Base-by-base conservation (phyloP, 2,113 vertebrate genomes). In the Garra rufa region DNA sequence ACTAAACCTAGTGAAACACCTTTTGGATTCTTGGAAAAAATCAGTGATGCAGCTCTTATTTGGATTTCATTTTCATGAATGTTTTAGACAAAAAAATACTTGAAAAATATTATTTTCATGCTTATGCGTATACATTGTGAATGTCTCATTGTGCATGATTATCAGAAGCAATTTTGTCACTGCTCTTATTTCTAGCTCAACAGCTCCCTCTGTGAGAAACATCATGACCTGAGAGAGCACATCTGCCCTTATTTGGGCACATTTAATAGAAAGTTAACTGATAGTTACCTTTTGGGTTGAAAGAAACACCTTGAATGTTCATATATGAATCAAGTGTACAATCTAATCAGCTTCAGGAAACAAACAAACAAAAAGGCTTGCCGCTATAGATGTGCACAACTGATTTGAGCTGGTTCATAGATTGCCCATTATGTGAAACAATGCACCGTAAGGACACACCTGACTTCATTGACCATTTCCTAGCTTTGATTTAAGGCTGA, bases 131-230 rank as follows among this genome's bases (percentile, higher is more conserved):
- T 59, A 41, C 17, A 59, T 59, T 43, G 59, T 77, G 10, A 15
- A n/a, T 78, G 48, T 43, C 17, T 76, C 10, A 69, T 65, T 84
- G 44, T 48, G 63, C 41, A 67, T 41, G 83, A 28, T 67, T 48
- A 67, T 89, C 80, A 76, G 50, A 69, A 67, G 44, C 41, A 83
- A 81, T 43, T 84, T 50, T 87, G 46, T 73, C 71, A 30, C 55
- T 43, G 74, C 71, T 83, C 57, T 86, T 83, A 91, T 93, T 90
- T 88, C 57, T 73, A 88, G 92, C 80, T 91, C 93, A 92, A 94
- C 85, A 94, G 94, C 94, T 91, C 93, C 94, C 92, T 93, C 94
- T 94, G 88, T 89, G 88, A 92, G 90, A 83, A 73, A 86, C 6
- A 71, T 21, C 46, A 76, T 41, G 76, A 30, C 87, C 82, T 85